These are phyloP conservation scores for Tangara arthus DNA, from an alignment of 2,797 vertebrate species.

Conservation along the genomic window DNA sequence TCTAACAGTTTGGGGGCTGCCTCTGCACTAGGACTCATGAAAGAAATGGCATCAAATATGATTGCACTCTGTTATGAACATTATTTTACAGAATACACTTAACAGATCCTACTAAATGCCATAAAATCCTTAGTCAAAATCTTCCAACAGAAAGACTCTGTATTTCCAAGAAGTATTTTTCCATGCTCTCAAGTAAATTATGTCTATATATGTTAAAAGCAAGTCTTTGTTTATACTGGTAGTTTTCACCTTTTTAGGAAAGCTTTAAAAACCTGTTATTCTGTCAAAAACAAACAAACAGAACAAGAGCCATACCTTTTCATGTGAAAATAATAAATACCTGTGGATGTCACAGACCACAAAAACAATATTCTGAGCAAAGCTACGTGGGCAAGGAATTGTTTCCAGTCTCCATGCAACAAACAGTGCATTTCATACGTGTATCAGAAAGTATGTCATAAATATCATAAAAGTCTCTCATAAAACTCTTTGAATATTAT, in stretches of 20 bases:
- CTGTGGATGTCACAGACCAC: not conserved
- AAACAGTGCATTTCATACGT: not conserved
- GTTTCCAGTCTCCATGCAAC: not conserved
- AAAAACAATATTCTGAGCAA: not conserved
- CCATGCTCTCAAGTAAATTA: not conserved
- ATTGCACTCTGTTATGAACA: not conserved
- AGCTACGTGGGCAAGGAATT: not conserved
- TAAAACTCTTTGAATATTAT: not conserved
- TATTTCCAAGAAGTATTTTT: slow-evolving; percentile 23
- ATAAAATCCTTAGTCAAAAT: slow-evolving; percentile 25
- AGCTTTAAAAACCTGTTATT: not conserved
- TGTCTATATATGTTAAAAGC: not conserved
- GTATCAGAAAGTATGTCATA: not conserved
- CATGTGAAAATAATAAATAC: not conserved
- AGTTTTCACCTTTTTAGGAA: slow-evolving; percentile 30
- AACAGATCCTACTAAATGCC: slow-evolving; percentile 5
- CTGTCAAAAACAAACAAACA: slow-evolving; percentile 8
- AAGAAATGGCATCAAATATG: slow-evolving; percentile 1
- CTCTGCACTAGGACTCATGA: not conserved
- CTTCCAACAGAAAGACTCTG: not conserved
- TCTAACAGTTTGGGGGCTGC: not conserved
- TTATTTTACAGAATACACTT: slow-evolving; percentile 19
- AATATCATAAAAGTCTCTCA: not conserved
- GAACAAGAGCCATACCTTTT: not conserved
- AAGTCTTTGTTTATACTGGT: not conserved